Base-by-base conservation (phyloP, 2,113 vertebrate species). In the Machaerirhynchus nigripectus region DNA sequence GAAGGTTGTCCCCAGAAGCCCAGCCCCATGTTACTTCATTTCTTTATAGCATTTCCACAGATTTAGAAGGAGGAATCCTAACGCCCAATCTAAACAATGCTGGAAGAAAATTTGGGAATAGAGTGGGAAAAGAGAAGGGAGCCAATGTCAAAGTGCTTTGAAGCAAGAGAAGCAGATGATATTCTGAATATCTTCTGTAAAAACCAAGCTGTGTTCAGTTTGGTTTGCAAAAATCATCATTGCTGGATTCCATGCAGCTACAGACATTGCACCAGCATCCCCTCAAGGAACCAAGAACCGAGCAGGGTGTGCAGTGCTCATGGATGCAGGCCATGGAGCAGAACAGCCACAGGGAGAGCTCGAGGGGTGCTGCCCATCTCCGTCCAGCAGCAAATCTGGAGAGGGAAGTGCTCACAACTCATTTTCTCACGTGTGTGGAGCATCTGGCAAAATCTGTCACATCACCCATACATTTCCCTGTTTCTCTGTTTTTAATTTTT, bases 301-400 rank as follows among this genome's bases (percentile, higher is more conserved):
- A 33, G 63, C 33, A 87, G 30, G 33, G 15, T 0, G 1, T 2
- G 5, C 1, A 9, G 39, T 27, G 27, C 33, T 52, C 11, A 5
- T 24, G 21, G 27, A 16, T 21, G 31, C 31, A 63, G 64, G 39
- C 15, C 16, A n/a, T 1, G 5, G 40, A 27, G 35, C 22, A 40
- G 19, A 5, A 1, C 21, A 80, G 53, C 7, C 24, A 3, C 13
- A 7, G 27, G 27, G 15, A 67, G 15, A 31, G 35, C 17, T 82
- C 0, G 0, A 17, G 56, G 31, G 47, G 28, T 47, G 26, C 39
- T 75, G 37, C 57, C n/a, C 27, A 9, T 39, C 63, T 30, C 57
- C 30, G 8, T 8, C 24, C 59, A 68, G 59, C 15, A 30, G 27
- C n/a, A 84, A 20, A 68, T 23, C 24, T 50, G 37, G 19, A 42